phyloP scores from a whole-genome alignment of 1,140 invertebrate genomes.

The Magallana gigas region DNA sequence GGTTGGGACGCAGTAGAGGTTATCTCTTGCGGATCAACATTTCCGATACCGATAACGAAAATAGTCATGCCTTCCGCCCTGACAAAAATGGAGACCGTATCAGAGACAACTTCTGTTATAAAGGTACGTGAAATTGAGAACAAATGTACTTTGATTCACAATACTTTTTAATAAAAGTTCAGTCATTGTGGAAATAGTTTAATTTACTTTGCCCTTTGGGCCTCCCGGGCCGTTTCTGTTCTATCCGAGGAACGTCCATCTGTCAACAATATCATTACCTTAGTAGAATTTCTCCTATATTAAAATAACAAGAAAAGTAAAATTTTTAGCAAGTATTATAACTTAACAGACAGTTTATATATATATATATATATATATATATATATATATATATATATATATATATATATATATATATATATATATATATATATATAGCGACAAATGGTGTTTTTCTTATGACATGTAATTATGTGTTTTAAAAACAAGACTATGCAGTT shows the following conservation, averaged over 20 bases:
- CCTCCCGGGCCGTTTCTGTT: not conserved
- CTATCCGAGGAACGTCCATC: not conserved
- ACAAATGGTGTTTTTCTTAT: no score
- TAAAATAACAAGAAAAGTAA: not conserved
- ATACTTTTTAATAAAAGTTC: conserved; percentile 51
- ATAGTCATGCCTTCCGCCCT: conserved; percentile 50
- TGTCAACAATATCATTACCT: not conserved
- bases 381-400: no score
- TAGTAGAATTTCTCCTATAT: not conserved
- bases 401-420: no score
- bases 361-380: no score
- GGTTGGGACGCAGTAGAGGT: conserved; percentile 46
- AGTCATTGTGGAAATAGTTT: conserved; percentile 35
- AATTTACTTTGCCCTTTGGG: not conserved
- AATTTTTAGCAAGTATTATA: no score
- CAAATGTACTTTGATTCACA: not conserved
- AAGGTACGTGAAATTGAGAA: conserved; percentile 5
- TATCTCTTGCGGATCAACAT: conserved; percentile 48
- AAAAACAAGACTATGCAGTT: no score
- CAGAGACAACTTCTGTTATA: no score
- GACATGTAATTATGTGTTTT: no score
- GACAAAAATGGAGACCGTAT: not conserved
- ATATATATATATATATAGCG: no score
- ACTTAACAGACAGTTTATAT: no score
- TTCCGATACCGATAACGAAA: conserved; percentile 57